These are phyloP conservation scores for Petrophora chlorosata DNA, from an alignment of 2,888 invertebrate species.

Conservation along the genomic window DNA sequence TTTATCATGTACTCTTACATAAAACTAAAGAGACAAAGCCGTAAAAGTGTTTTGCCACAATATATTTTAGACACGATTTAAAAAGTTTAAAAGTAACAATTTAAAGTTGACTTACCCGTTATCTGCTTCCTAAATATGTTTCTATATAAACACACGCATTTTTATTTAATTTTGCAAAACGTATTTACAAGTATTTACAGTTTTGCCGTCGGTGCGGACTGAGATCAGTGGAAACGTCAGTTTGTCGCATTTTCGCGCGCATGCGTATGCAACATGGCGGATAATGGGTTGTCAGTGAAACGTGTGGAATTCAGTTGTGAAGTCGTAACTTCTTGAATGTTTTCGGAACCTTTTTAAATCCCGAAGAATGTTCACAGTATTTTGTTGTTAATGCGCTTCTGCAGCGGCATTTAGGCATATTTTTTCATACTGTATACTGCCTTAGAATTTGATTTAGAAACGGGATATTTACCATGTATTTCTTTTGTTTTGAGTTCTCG, in stretches of 20 bases:
- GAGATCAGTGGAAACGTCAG: slow-evolving; percentile 63
- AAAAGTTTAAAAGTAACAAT: background rate
- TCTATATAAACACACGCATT: slow-evolving; percentile 24
- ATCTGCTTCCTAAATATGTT: slow-evolving; percentile 7
- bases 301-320: background rate
- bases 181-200: slow-evolving; percentile 65
- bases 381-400: too few relatives aligned
- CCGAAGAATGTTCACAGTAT: too few relatives aligned
- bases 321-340: too few relatives aligned
- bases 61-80: background rate
- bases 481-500: too few relatives aligned
- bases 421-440: too few relatives aligned
- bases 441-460: too few relatives aligned
- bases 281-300: slow-evolving; percentile 6
- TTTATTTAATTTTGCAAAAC: slow-evolving; percentile 50
- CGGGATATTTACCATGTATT: too few relatives aligned
- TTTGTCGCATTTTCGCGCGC: slow-evolving; percentile 72
- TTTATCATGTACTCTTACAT: slow-evolving; percentile 20
- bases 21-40: slow-evolving; percentile 10
- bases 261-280: slow-evolving; percentile 50
- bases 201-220: slow-evolving; percentile 59
- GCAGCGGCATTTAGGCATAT: too few relatives aligned
- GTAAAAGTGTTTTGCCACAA: background rate
- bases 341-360: background rate
- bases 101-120: slow-evolving; percentile 11